Evolutionary conservation across 2,888 invertebrate species (phyloP).

Genomic region (Baccha elongata): DNA sequence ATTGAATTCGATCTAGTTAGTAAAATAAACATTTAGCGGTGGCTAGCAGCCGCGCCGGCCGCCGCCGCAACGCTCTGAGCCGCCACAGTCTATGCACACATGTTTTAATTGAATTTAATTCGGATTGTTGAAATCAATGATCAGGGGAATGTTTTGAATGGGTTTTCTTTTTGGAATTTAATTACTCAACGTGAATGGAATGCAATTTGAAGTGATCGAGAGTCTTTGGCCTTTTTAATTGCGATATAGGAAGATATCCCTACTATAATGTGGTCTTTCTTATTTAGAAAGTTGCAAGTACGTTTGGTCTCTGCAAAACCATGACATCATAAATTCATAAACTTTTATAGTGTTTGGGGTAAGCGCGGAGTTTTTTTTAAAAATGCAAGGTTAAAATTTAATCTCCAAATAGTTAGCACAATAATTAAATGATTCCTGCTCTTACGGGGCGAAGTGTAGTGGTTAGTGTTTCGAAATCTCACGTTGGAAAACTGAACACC

Average conservation of each 20-base stretch:
- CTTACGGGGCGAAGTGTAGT: too few species aligned
- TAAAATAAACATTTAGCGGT: constrained; percentile 47
- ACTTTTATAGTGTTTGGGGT: too few species aligned
- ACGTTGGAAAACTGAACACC: too few species aligned
- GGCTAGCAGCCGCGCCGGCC: background rate
- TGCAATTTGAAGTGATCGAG: constrained; percentile 48
- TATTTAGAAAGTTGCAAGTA: constrained; percentile 40
- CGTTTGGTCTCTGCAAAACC: background rate
- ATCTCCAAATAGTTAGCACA: too few species aligned
- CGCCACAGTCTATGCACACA: background rate
- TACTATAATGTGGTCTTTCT: constrained; percentile 51
- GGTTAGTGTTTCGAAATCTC: too few species aligned
- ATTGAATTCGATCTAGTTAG: constrained; percentile 64
- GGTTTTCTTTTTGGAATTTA: constrained; percentile 47
- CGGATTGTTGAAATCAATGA: constrained; percentile 62
- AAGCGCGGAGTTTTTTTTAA: too few species aligned
- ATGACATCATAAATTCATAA: background rate
- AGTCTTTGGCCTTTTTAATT: constrained; percentile 55
- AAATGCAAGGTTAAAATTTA: too few species aligned
- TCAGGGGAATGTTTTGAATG: constrained; percentile 33
- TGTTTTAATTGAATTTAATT: constrained; percentile 56
- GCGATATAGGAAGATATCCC: constrained; percentile 45
- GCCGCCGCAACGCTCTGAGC: too few species aligned
- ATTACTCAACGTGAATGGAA: constrained; percentile 60
- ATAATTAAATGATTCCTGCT: too few species aligned